Evolutionary conservation across 2,113 vertebrate species (phyloP).

Genomic region (Chamaetylas fuelleborni): DNA sequence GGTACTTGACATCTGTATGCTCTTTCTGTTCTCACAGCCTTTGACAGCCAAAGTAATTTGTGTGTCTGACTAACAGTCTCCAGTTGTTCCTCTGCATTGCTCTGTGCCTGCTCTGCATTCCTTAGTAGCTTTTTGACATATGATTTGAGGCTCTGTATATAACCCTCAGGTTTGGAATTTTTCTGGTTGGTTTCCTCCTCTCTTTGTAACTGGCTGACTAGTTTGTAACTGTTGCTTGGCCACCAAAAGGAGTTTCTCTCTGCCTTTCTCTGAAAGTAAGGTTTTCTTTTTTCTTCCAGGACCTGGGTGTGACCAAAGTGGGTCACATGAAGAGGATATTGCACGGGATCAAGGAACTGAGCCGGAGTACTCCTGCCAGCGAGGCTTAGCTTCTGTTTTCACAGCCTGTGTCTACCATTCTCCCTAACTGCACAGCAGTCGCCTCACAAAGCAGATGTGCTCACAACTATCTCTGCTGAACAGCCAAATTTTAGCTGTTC

Average conservation of each 20-base stretch:
- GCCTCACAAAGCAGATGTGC: conserved; percentile 28
- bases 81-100: neutral
- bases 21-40: neutral
- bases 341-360: conserved; percentile 93
- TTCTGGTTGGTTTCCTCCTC: neutral
- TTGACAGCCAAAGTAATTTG: neutral
- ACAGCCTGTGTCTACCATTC: conserved; percentile 69
- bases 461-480: neutral
- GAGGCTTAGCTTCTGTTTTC: conserved; percentile 81
- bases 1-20: neutral
- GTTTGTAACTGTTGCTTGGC: neutral
- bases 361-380: conserved; percentile 82
- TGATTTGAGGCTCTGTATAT: neutral
- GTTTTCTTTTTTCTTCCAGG: conserved; percentile 75
- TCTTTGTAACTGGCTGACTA: neutral
- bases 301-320: conserved; percentile 95
- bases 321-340: conserved; percentile 98
- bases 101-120: neutral
- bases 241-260: neutral
- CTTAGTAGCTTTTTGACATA: neutral
- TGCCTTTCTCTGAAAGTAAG: neutral
- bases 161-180: neutral
- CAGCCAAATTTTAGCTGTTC: neutral
- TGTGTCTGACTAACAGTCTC: neutral
- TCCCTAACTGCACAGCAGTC: conserved; percentile 38